Base-by-base conservation (phyloP, 2,888 invertebrate genomes). In the Hypselothyrea guttata region DNA sequence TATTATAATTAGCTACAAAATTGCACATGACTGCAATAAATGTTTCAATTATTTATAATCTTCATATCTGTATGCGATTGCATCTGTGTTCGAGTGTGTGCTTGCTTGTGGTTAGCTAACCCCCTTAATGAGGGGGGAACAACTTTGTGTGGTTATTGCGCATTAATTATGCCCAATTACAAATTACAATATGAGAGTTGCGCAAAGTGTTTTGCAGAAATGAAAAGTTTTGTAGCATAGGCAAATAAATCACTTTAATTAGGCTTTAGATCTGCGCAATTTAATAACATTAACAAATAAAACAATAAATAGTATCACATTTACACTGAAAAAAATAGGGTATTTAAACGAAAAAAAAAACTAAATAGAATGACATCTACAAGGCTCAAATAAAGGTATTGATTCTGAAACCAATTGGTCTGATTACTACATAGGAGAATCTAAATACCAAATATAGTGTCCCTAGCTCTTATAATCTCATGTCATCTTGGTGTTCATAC, bases 21-120 rank as follows among this genome's bases (percentile, higher is more conserved):
- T 79, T 83, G 77, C 79, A 77, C 66, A 71, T 73, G 81, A 79
- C 75, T 81, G 81, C 83, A 82, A 82, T 83, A 82, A 82, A 83
- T 78, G 81, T 75, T 73, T 79, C 74, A 78, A 71, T 81, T 83
- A 83, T 77, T 75, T 75, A 72, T 79, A 77, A 77, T 69, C 69
- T n/a, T 1, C 38, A 15, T 38, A 22, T 57, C 11, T 47, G 35
- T 45, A 13, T n/a, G n/a, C n/a, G n/a, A n/a, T n/a, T n/a, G n/a
- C n/a, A n/a, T 44, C 12, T 22, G 12, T 16, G 3, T 35, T 31
- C 22, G 13, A 38, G 38, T 27, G 5, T 38, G 40, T 54, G 44
- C 60, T 18, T 45, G 4, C 37, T 31, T 46, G 56, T 33, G 58
- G 56, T 57, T 55, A 40, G 67, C 40, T 55, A 70, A 68, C 42